Evolutionary conservation across 2,888 invertebrate genomes (phyloP).

Genomic region (Sminthurides aquaticus): DNA sequence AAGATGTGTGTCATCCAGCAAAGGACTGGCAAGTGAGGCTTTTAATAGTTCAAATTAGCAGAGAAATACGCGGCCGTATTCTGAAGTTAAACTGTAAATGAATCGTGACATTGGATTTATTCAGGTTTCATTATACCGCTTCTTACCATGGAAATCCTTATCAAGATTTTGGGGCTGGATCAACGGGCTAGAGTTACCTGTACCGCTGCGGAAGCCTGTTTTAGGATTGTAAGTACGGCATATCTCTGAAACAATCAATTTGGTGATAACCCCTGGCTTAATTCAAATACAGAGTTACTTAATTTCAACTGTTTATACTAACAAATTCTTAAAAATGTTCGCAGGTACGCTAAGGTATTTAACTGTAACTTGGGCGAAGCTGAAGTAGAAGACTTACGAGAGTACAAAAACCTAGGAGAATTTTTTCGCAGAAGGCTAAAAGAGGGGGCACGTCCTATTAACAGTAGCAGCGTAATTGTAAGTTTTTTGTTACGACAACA

Average conservation of each 20-base stretch:
- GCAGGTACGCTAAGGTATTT: conserved; percentile 67
- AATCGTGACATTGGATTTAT: no score
- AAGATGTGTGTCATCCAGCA: conserved; percentile 21
- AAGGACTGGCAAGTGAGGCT: conserved; percentile 40
- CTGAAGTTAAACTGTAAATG: no score
- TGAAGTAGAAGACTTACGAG: conserved; percentile 60
- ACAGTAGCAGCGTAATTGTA: conserved; percentile 45
- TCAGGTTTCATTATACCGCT: conserved; percentile 65
- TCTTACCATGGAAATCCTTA: conserved; percentile 74
- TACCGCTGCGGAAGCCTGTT: conserved; percentile 62
- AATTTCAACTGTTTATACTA: no score
- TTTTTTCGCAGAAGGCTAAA: conserved; percentile 79
- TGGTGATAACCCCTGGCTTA: no score
- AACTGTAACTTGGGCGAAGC: conserved; percentile 81
- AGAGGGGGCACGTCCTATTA: conserved; percentile 66
- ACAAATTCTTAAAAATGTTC: not conserved
- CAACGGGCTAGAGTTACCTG: conserved; percentile 65
- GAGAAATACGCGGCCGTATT: no score
- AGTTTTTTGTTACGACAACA: not conserved
- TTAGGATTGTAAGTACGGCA: conserved; percentile 51
- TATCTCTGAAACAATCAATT: not conserved
- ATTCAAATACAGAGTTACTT: no score
- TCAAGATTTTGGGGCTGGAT: conserved; percentile 84
- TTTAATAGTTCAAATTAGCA: no score
- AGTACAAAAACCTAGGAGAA: conserved; percentile 73